Evolutionary conservation across 2,797 vertebrate genomes (phyloP), one percentile per base, ranked within the genome.

Genomic region (Mallotus villosus): DNA sequence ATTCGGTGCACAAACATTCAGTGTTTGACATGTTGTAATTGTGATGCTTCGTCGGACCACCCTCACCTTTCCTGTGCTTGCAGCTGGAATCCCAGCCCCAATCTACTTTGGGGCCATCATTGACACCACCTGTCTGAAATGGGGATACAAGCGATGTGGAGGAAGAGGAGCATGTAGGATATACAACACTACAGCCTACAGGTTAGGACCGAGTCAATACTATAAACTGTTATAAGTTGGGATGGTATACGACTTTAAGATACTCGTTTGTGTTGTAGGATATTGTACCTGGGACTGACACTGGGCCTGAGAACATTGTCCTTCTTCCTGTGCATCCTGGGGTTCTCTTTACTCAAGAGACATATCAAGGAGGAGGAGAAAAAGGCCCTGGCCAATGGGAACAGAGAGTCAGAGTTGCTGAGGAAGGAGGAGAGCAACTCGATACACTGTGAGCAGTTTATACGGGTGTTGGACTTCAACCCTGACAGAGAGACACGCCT

Each of bases 31-130:
- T 69, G 5, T 68, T 77, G 76, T 71, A 14, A 12, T 46, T 46
- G 41, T 14, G 9, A 12, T 8, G 41, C 41, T 46, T 14, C 11
- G 0, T 14, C 41, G 41, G 9, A 14, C 11, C 12, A 11, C 41
- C 41, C 24, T 46, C 41, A 46, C 41, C 41, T 46, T 12, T 14
- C 41, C 41, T 46, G 3, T 61, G 12, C 49, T 79, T 72, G 21
- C 87, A 98, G 97, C 95, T 84, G 97, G 97, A 80, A 95, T 98
- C 67, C 94, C 95, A 37, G 93, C 95, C 5, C 97, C 97, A 0
- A 94, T 99, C 81, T 98, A 97, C 82, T 98, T 95, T 77, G 97
- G 97, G 62, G 94, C 94, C 61, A 78, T 97, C 74, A 96, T 98
- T 57, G 97, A 99, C 58, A 85, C 84, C 73, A 92, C 96, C 1